phyloP scores from a whole-genome alignment of 2,888 invertebrate genomes.

The Lagria hirta region DNA sequence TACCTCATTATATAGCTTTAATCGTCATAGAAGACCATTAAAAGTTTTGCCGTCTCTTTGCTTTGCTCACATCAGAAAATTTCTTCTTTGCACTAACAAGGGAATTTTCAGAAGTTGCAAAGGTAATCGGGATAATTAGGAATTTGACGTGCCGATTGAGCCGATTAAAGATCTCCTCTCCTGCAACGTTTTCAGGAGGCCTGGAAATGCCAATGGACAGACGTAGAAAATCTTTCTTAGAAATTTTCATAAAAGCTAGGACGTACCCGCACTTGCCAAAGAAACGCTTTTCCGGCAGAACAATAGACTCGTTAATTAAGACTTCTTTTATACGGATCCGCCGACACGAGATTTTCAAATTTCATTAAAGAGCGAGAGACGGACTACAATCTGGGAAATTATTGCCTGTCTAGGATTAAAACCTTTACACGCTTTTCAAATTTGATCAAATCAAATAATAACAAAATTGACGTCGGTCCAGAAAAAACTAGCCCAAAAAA shows the following conservation, averaged over 20 bases:
- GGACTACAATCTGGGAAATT: too few relatives aligned
- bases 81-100: slow-evolving; percentile 43
- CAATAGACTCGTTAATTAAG: slow-evolving; percentile 79
- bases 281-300: slow-evolving; percentile 63
- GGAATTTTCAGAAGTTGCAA: slow-evolving; percentile 38
- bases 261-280: slow-evolving; percentile 36
- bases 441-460: too few relatives aligned
- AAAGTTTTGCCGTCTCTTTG: slow-evolving; percentile 40
- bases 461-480: too few relatives aligned
- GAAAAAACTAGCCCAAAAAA: too few relatives aligned
- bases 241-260: slow-evolving; percentile 35
- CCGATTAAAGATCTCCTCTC: too few relatives aligned
- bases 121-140: slow-evolving; percentile 35
- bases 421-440: too few relatives aligned
- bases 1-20: slow-evolving; percentile 41
- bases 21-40: slow-evolving; percentile 44
- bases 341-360: slow-evolving; percentile 29
- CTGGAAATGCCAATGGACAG: too few relatives aligned
- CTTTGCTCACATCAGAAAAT: slow-evolving; percentile 37
- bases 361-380: slow-evolving; percentile 27
- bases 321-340: slow-evolving; percentile 61
- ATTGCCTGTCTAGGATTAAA: too few relatives aligned
- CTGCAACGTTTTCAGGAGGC: too few relatives aligned
- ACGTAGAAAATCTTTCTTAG: too few relatives aligned
- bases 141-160: slow-evolving; percentile 28